Conservation (phyloP, 2,797 vertebrate species). For the Scolopax rusticola region DNA sequence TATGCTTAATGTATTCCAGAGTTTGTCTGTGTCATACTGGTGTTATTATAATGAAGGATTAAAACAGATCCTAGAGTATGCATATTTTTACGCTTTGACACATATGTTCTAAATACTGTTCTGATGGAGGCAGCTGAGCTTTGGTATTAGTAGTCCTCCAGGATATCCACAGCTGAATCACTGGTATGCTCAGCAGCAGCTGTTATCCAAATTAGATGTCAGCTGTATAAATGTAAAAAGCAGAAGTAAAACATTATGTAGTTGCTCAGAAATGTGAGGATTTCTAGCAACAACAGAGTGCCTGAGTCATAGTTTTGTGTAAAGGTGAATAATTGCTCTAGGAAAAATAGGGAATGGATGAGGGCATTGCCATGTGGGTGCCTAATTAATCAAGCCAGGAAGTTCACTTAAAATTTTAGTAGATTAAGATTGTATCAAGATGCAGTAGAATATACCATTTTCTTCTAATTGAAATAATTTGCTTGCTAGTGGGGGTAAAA, state of each 20-base stretch:
- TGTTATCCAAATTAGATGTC: conserved; percentile 30
- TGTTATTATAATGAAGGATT: neutral
- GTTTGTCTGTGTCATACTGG: neutral
- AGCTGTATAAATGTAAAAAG: conserved; percentile 4
- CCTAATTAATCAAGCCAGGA: neutral
- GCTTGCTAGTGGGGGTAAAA: neutral
- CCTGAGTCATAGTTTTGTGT: conserved; percentile 7
- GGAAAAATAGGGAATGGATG: neutral
- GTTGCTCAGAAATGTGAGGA: conserved; percentile 29
- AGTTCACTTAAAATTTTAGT: neutral
- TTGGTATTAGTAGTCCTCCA: conserved; percentile 32
- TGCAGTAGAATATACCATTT: neutral
- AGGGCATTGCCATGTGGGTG: neutral
- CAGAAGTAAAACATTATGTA: conserved; percentile 11
- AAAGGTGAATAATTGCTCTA: conserved; percentile 30
- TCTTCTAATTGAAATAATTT: neutral
- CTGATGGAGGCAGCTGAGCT: conserved; percentile 22
- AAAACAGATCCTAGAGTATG: neutral
- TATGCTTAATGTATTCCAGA: neutral
- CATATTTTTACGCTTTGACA: neutral
- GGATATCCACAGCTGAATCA: conserved; percentile 29
- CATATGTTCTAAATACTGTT: neutral
- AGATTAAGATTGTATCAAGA: neutral
- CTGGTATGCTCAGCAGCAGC: conserved; percentile 21
- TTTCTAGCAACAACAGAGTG: neutral